Percentiles rank a stretch among this genome's conserved stretches.
phyloP scores from a whole-genome alignment of 1,140 invertebrate genomes.

The Hylaeus anthracinus region DNA sequence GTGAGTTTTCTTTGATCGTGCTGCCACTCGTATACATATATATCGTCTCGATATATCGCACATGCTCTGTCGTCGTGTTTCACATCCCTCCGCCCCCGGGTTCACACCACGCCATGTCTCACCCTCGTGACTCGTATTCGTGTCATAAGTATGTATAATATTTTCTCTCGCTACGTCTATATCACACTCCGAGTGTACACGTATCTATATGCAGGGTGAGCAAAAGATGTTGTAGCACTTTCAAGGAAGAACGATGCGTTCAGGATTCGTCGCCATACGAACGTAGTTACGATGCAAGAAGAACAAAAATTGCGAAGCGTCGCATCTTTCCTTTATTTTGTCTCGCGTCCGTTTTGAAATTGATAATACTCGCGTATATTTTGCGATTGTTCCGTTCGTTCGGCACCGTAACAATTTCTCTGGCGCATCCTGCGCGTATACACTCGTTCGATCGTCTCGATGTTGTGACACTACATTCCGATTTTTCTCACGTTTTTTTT shows the following conservation, averaged over 20 bases:
- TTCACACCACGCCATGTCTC: conserved; percentile 22
- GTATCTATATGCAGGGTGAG: too few relatives aligned
- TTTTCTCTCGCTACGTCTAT: conserved; percentile 24
- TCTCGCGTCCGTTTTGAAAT: too few relatives aligned
- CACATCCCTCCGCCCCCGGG: not conserved
- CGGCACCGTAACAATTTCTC: not conserved
- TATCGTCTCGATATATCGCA: conserved; percentile 41
- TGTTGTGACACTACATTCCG: conserved; percentile 8
- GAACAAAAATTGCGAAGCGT: too few relatives aligned
- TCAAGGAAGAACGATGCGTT: too few relatives aligned
- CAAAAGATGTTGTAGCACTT: too few relatives aligned
- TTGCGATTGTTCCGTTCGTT: too few relatives aligned
- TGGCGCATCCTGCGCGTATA: not conserved
- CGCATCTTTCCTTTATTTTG: too few relatives aligned
- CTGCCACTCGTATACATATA: conserved; percentile 15
- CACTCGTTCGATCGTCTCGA: conserved; percentile 9
- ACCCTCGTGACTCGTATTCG: conserved; percentile 22
- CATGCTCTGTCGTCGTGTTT: conserved; percentile 45
- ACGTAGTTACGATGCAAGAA: too few relatives aligned
- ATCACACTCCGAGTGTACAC: not conserved
- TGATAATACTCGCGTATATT: too few relatives aligned
- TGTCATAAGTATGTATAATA: conserved; percentile 31
- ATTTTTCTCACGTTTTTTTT: not conserved
- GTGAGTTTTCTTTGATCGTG: conserved; percentile 34
- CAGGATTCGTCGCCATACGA: too few relatives aligned